Conservation (phyloP, 2,113 vertebrate genomes). For the Gymnocephalus cernua region DNA sequence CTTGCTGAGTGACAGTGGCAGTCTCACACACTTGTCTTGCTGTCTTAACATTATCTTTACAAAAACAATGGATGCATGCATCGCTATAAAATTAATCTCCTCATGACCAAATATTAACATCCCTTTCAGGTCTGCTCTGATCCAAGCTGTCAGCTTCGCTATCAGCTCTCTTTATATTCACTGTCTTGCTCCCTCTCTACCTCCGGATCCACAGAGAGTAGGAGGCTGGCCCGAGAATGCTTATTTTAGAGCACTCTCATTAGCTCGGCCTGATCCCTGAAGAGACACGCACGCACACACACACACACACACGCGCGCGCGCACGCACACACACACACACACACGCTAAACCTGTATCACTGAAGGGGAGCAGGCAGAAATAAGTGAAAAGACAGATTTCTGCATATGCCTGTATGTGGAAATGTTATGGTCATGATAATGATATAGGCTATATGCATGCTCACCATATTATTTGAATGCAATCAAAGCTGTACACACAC, state of each 20-base stretch:
- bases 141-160: not conserved
- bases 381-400: not conserved
- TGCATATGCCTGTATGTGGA: not conserved
- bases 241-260: constrained; percentile 82
- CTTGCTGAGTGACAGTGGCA: not conserved
- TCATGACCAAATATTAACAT: constrained; percentile 24
- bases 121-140: not conserved
- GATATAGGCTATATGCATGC: not conserved
- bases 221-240: constrained; percentile 57
- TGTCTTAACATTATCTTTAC: constrained; percentile 6
- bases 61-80: not conserved
- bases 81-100: not conserved
- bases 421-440: not conserved
- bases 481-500: not conserved
- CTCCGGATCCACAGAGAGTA: constrained; percentile 38
- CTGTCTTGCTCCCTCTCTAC: constrained; percentile 26
- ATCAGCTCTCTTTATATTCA: constrained; percentile 35
- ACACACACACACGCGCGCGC: not conserved
- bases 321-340: not conserved
- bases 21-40: not conserved
- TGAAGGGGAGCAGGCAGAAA: constrained; percentile 7
- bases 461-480: not conserved
- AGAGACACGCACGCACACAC: constrained; percentile 28
- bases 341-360: constrained; percentile 25
- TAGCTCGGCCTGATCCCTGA: constrained; percentile 64